Percentiles rank a stretch among this genome's conserved stretches.
Conservation (phyloP, 2,113 vertebrate species). For the Murina feae region DNA sequence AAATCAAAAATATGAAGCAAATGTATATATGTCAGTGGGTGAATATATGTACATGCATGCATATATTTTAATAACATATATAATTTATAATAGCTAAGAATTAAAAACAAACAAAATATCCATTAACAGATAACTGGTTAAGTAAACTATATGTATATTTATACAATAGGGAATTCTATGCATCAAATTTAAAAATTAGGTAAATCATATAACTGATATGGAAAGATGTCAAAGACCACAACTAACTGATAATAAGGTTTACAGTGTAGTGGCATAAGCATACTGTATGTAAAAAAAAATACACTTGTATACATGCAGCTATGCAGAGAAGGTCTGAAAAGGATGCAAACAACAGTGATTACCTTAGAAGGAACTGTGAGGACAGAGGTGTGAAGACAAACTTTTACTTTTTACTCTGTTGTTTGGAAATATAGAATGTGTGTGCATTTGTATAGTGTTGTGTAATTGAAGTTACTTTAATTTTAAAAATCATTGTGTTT, state of each 20-base stretch:
- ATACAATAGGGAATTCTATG: not conserved
- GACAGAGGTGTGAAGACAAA: not conserved
- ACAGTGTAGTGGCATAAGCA: not conserved
- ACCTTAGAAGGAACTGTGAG: not conserved
- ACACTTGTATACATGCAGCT: not conserved
- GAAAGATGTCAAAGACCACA: conserved; percentile 2
- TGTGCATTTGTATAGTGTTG: not conserved
- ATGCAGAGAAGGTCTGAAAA: not conserved
- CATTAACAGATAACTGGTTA: conserved; percentile 4
- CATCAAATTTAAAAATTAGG: conserved; percentile 5
- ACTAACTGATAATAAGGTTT: conserved; percentile 14
- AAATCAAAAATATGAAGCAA: not conserved
- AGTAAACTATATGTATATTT: conserved; percentile 19
- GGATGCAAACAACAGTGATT: not conserved
- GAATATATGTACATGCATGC: not conserved
- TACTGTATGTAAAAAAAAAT: not conserved
- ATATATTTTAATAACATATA: not conserved
- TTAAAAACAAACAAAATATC: not conserved
- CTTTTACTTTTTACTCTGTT: not conserved
- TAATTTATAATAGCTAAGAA: conserved; percentile 22
- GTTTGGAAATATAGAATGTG: not conserved
- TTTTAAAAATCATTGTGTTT: not conserved
- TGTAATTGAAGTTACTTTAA: conserved; percentile 4
- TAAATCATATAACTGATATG: not conserved
- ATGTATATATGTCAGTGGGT: not conserved